Percentiles rank a stretch among this genome's conserved stretches.
Evolutionary conservation across 2,888 invertebrate species (phyloP).

Genomic region (Orthosia incerta): DNA sequence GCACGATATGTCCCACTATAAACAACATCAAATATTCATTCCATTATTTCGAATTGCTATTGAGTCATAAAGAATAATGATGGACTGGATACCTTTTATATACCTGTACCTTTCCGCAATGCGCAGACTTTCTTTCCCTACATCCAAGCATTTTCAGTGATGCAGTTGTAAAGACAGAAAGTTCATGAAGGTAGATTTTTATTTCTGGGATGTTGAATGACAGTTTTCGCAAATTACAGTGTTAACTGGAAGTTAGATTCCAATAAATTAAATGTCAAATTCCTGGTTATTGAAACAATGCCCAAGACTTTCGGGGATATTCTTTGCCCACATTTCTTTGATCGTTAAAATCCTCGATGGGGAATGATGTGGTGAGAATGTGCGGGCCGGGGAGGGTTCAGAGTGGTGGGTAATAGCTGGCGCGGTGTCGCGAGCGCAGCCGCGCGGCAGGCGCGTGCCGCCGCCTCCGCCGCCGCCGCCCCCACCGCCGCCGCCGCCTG

Average conservation of each 20-base stretch:
- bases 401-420: constrained; percentile 79
- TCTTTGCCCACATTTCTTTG: constrained; percentile 26
- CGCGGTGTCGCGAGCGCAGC: constrained; percentile 84
- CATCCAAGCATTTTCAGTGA: constrained; percentile 21
- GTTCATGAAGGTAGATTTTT: constrained; percentile 28
- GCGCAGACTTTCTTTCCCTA: constrained; percentile 53
- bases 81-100: constrained; percentile 42
- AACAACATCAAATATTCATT: constrained; percentile 66
- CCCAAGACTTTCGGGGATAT: constrained; percentile 23
- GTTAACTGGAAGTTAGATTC: neutral
- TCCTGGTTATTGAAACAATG: constrained; percentile 40
- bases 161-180: constrained; percentile 28
- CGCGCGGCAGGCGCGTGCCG: constrained; percentile 87
- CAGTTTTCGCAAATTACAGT: constrained; percentile 10
- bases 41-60: constrained; percentile 64
- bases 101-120: constrained; percentile 59
- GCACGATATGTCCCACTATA: constrained; percentile 62
- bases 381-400: constrained; percentile 78
- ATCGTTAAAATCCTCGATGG: constrained; percentile 63
- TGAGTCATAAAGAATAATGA: constrained; percentile 51
- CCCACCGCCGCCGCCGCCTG: constrained; percentile 77
- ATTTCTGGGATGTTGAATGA: constrained; percentile 15
- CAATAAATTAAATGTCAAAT: constrained; percentile 35
- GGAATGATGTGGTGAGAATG: constrained; percentile 64
- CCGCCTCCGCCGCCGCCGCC: constrained; percentile 84